Evolutionary conservation across 1,140 invertebrate genomes (phyloP), one percentile per base, ranked within the genome.

Genomic region (Himalopsyche phryganea): DNA sequence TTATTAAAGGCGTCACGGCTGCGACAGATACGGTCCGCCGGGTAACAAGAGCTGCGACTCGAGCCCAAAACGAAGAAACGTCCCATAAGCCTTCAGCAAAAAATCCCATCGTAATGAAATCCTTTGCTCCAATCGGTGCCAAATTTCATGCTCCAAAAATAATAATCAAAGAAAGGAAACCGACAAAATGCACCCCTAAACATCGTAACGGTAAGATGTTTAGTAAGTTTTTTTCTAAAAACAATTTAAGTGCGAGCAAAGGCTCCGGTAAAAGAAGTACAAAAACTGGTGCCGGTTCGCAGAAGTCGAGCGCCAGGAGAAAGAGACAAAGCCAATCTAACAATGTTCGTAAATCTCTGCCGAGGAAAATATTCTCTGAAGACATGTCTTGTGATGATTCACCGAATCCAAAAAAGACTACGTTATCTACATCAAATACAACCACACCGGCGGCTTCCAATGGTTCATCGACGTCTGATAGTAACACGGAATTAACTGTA

Each of bases 1-100:
- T 32, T 28, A 7, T 44, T 20, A 56, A 49, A 38, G 33, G 35
- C 44, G 9, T 28, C 9, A 28, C 23, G 9, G 9, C 9, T 28
- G 9, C 23, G 14, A n/a, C 2, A 6, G 35, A 66, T 61, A 49
- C 73, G 66, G 35, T 72, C 70, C 13, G 67, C 67, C 50, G 76
- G 73, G 52, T 63, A 68, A 46, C 51, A 71, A 6, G 68, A 62
- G 20, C 58, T 0, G 75, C 71, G 61, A 46, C 55, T 36, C 7
- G 58, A 17, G 55, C 33, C 7, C 50, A 40, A 38, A 44, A 42
- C 38, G 15, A 14, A 11, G 9, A 15, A 11, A 19, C n/a, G 19
- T 14, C 9, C 5, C 35, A 36, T 9, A 28, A 28, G 23, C 23
- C 23, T 28, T 5, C 23, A 28, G 3, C 23, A 5, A 9, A 28